A percentile compares a stretch with the other conserved stretches of the same genome.
phyloP scores from a whole-genome alignment of 2,113 vertebrate genomes.

The Oceanites oceanicus region DNA sequence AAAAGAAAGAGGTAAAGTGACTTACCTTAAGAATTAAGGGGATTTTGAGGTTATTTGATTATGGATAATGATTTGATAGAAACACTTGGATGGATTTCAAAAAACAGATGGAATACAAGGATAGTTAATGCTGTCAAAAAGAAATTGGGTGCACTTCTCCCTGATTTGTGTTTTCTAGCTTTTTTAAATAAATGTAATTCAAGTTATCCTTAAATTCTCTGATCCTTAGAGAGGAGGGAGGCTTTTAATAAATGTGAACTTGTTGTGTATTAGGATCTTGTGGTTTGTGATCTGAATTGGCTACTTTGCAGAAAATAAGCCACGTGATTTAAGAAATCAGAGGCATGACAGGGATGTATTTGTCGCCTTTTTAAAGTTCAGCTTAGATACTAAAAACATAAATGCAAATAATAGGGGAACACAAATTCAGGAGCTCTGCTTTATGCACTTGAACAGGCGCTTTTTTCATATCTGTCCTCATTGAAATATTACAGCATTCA shows the following conservation, averaged over 20 bases:
- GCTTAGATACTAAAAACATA: not conserved
- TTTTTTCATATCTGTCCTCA: conserved; percentile 19
- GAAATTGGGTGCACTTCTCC: not conserved
- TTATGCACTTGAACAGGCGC: not conserved
- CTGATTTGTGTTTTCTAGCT: not conserved
- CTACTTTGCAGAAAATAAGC: not conserved
- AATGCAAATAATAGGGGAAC: not conserved
- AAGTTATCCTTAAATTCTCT: not conserved
- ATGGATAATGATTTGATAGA: not conserved
- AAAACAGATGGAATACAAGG: not conserved
- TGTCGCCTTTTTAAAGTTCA: not conserved
- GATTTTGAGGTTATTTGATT: not conserved
- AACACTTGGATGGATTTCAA: not conserved
- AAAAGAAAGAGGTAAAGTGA: not conserved
- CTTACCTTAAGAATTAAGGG: not conserved
- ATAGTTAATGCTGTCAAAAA: not conserved
- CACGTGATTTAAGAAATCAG: not conserved
- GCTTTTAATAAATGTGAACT: not conserved
- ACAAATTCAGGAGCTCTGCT: conserved; percentile 17
- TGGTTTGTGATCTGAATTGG: not conserved
- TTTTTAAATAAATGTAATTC: not conserved
- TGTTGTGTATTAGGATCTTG: not conserved
- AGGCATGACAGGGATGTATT: not conserved
- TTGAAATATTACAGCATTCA: conserved; percentile 35
- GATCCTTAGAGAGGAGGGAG: not conserved